Evolutionary conservation across 2,888 invertebrate genomes (phyloP), one percentile per base, ranked within the genome.

Genomic region (Rhagonycha lutea): DNA sequence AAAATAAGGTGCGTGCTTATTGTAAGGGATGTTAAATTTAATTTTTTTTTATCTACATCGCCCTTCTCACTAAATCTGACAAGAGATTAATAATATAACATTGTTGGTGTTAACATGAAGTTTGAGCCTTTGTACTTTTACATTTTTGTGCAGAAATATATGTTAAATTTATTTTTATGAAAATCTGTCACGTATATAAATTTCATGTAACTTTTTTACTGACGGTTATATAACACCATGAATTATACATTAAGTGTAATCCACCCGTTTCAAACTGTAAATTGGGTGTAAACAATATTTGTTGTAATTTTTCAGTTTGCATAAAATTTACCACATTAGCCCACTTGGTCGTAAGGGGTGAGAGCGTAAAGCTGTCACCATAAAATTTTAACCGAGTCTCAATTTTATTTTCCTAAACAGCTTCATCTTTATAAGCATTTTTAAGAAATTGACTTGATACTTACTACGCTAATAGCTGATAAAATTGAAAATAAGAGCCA

Each of bases 41-140:
- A 47, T n/a, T 47, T 12, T 47, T 47, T 47, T 47, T 67, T 65
- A 72, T 67, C 26, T 60, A 72, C 67, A 47, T 14, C 14, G 11
- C 60, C 65, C 72, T 60, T 61, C 60, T 61, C 62, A 47, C 47
- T 72, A 67, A 67, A 32, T 65, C 65, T 72, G 72, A 72, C 65
- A 72, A n/a, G 14, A 61, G 24, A 72, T 65, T 72, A 72, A 72
- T 72, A 67, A 14, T n/a, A 26, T 65, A 60, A 72, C 72, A 65
- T 72, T 72, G 70, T 70, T 18, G 23, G 63, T 63, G 62, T 69
- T 69, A 69, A 60, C 61, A 24, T 26, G 69, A 69, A 61, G 69
- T 69, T 26, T 60, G 24, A 60, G 24, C 14, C 69, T 69, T 69
- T 69, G 47, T 47, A 47, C 47, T 47, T 47, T 47, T 47, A 47